Evolutionary conservation across 2,797 vertebrate species (phyloP), one percentile per base, ranked within the genome.

Genomic region (Danio kyathit): DNA sequence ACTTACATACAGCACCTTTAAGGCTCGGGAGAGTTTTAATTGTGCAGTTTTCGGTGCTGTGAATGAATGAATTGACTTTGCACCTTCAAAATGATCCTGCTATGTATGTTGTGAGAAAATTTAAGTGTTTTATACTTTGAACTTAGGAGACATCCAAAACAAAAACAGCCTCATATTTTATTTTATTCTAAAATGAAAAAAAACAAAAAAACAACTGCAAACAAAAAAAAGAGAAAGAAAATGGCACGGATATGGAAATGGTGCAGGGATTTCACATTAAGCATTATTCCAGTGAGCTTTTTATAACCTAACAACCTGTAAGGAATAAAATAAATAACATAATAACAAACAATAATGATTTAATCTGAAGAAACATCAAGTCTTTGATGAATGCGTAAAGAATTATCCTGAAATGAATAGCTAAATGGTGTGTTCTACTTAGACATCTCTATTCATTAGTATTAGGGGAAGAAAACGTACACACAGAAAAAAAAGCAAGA

Each of bases 331-430:
- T 48, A 57, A 46, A 57, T 67, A 57, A 17, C 7, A 2, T 21
- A 46, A 51, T 52, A 21, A 79, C 29, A 29, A 21, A 79, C 29
- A 29, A 29, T 79, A 41, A 49, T 21, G 29, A 51, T 70, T 49
- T 70, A 44, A 70, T 70, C 66, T 21, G n/a, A 61, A 38, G 29
- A 61, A 57, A 12, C 65, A 69, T 59, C n/a, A 44, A 70, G 61
- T 61, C 44, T 21, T 49, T 61, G 66, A 71, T 52, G n/a, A 51
- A 79, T 70, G 38, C 0, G 38, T 43, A 43, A 79, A 60, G 29
- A 38, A 61, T 61, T 52, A 79, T 70, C 56, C 43, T 61, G 76
- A 61, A 41, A 71, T 60, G 4, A 79, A 61, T 61, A 51, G 19
- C 49, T 41, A 80, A 46, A 41, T 80, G 59, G 21, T 80, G 49